Evolutionary conservation across 1,140 invertebrate genomes (phyloP), one percentile per base, ranked within the genome.

Genomic region (Zaprionus inermis): DNA sequence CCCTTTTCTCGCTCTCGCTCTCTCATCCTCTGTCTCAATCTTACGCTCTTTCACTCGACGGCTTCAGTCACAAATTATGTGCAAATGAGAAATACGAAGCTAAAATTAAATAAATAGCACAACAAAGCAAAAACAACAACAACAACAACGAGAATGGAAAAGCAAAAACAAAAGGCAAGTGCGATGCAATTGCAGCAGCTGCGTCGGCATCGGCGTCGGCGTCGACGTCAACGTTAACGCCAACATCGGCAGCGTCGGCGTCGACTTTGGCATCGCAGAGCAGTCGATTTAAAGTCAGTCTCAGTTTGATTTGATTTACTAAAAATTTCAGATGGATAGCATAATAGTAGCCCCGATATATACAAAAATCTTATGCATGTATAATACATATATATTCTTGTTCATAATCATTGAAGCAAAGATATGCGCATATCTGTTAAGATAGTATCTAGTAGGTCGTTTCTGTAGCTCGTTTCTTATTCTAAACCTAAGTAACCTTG

Each of bases 101-200:
- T 70, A 67, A 81, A 85, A 85, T 85, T 81, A 78, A 85, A 86
- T 86, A 85, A 85, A 72, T 84, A 81, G 65, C 63, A 52, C 61
- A 78, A 41, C 38, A 77, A 72, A 51, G 56, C 44, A 66, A 52
- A 64, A 79, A 67, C 54, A 72, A 67, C 60, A 73, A 69, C 14
- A 61, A 46, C 18, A 70, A 51, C 28, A 59, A 46, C 18, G 65
- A 51, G 14, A 64, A 18, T 20, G 20, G 20, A 20, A 49, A 10
- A n/a, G 46, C 55, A 44, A 60, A 85, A 69, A 72, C 75, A 81
- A 76, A 81, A 58, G 52, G n/a, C 57, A 58, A 67, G 54, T 54
- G 51, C 46, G 44, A 30, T 63, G 32, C 72, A 71, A 54, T 75
- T 75, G 59, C 41, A 69, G 58, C 58, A 16, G 36, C 28, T 30